Percentiles rank a stretch among this genome's conserved stretches.
phyloP scores from a whole-genome alignment of 2,888 invertebrate species.

The Mythimna pallens region DNA sequence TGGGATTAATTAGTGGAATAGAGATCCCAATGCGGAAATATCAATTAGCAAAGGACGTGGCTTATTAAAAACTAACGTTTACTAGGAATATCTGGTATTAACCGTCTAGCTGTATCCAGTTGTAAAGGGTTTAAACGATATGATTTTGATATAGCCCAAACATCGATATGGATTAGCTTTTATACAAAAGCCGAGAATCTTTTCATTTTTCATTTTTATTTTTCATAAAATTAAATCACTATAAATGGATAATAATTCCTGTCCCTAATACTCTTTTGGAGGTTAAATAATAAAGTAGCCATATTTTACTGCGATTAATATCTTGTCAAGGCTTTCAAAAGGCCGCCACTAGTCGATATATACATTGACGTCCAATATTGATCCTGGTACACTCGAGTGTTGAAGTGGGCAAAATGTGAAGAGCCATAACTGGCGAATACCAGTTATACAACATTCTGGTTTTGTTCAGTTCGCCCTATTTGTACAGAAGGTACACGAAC shows the following conservation, averaged over 20 bases:
- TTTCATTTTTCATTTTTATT: background rate
- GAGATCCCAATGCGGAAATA: slow-evolving; percentile 75
- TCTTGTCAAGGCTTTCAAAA: slow-evolving; percentile 55
- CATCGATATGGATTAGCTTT: too few relatives aligned
- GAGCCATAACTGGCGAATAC: slow-evolving; percentile 46
- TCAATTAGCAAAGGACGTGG: slow-evolving; percentile 73
- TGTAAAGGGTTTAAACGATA: background rate
- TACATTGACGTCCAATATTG: slow-evolving; percentile 46
- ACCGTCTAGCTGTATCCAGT: slow-evolving; percentile 55
- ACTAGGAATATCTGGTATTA: slow-evolving; percentile 67
- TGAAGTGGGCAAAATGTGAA: slow-evolving; percentile 36
- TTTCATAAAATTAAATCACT: slow-evolving; percentile 2
- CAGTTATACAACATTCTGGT: slow-evolving; percentile 45
- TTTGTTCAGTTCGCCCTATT: slow-evolving; percentile 32
- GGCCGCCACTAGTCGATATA: slow-evolving; percentile 53
- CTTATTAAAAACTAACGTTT: slow-evolving; percentile 66
- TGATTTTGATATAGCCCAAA: too few relatives aligned
- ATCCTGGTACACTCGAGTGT: slow-evolving; percentile 50
- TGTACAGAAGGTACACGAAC: slow-evolving; percentile 1
- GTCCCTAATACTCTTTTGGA: slow-evolving; percentile 8
- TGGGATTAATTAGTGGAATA: slow-evolving; percentile 64
- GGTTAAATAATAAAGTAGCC: slow-evolving; percentile 16
- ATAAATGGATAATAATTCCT: slow-evolving; percentile 7
- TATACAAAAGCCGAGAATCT: background rate
- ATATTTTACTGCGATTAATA: slow-evolving; percentile 26